Conservation (phyloP, 2,113 vertebrate genomes). For the Beaufortia kweichowensis region DNA sequence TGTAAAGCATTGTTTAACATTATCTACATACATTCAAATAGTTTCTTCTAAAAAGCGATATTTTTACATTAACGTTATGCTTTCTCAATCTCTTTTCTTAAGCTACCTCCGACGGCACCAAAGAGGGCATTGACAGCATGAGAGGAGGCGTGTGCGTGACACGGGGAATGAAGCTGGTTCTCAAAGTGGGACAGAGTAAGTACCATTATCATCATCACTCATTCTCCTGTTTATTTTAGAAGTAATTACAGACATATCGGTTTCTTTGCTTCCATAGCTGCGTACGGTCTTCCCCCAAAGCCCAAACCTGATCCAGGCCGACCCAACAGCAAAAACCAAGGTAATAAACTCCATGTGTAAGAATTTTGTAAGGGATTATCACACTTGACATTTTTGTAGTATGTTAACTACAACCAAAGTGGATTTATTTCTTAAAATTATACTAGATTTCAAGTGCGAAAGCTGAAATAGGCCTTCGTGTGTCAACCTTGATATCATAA, state of each 20-base stretch:
- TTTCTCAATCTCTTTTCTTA: background rate
- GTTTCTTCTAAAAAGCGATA: background rate
- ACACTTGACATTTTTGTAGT: too few relatives aligned
- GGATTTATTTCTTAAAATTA: too few relatives aligned
- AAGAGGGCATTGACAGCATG: slow-evolving; percentile 76
- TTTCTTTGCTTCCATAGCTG: slow-evolving; percentile 42
- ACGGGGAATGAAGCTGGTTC: slow-evolving; percentile 78
- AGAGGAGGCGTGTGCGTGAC: slow-evolving; percentile 76
- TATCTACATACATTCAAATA: background rate
- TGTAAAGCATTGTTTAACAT: background rate
- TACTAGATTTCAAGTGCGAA: too few relatives aligned
- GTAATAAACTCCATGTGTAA: slow-evolving; percentile 16
- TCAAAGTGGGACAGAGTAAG: slow-evolving; percentile 81
- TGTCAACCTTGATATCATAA: background rate
- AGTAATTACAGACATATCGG: background rate
- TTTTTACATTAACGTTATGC: background rate
- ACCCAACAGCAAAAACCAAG: slow-evolving; percentile 49
- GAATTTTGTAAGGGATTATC: background rate
- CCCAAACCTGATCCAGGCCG: slow-evolving; percentile 54
- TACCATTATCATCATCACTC: slow-evolving; percentile 38
- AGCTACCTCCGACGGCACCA: slow-evolving; percentile 79
- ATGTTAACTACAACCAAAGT: too few relatives aligned
- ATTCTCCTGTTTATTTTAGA: background rate
- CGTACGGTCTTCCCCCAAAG: slow-evolving; percentile 60
- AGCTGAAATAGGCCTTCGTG: background rate